phyloP scores from a whole-genome alignment of 2,113 vertebrate genomes.

The Neogale vison region DNA sequence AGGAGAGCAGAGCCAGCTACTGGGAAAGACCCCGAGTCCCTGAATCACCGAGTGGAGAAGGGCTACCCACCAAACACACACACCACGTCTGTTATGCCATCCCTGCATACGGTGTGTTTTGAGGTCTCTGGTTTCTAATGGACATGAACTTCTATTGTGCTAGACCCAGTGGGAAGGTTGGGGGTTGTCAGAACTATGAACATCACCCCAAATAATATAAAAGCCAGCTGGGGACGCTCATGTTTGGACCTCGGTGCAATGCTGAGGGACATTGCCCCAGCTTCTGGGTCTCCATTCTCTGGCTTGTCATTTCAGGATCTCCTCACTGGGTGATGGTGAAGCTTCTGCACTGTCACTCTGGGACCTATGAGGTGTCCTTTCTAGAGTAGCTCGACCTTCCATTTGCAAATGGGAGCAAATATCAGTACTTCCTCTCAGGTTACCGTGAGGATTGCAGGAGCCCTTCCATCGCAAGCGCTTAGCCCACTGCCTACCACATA shows the following conservation, averaged over 20 bases:
- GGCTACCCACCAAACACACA: background rate
- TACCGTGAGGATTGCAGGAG: background rate
- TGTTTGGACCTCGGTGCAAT: background rate
- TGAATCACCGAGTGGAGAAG: background rate
- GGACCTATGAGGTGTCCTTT: rapidly evolving
- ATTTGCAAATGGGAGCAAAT: no score
- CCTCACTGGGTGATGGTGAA: background rate
- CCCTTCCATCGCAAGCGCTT: rapidly evolving
- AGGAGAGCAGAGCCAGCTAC: background rate
- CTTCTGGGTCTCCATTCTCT: background rate
- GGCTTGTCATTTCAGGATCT: background rate
- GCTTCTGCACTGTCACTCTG: background rate
- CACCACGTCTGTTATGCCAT: background rate
- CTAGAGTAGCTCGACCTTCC: no score
- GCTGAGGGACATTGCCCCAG: background rate
- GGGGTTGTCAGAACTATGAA: no score
- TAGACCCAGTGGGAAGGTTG: rapidly evolving
- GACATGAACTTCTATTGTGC: background rate
- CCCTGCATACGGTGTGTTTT: no score
- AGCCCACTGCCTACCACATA: no score
- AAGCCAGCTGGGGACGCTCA: background rate
- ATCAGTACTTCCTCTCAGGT: background rate
- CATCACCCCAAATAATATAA: background rate
- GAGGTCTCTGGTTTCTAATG: background rate
- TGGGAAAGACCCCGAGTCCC: no score